phyloP scores from a whole-genome alignment of 1,140 invertebrate genomes.

The Saxidomus purpurata region DNA sequence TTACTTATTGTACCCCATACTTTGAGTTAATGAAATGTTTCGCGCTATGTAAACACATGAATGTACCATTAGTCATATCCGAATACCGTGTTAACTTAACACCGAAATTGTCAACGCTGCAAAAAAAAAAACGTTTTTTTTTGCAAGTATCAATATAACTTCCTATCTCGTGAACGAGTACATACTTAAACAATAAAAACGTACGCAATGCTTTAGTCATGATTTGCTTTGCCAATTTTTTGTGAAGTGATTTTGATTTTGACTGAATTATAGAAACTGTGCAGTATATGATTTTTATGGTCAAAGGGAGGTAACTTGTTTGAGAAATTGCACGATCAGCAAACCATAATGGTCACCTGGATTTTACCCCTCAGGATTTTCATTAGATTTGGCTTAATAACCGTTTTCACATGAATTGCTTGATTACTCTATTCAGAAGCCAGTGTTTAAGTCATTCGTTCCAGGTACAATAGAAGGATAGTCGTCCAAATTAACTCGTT shows the following conservation, averaged over 20 bases:
- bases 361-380: slow-evolving; percentile 11
- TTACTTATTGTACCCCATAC: slow-evolving; percentile 53
- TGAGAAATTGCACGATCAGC: neutral
- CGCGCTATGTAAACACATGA: slow-evolving; percentile 41
- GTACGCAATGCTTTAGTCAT: neutral
- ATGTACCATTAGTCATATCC: slow-evolving; percentile 48
- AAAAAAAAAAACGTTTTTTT: slow-evolving; percentile 27
- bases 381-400: slow-evolving; percentile 45
- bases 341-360: neutral
- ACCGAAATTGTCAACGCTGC: slow-evolving; percentile 32
- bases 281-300: no score
- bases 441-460: slow-evolving; percentile 9
- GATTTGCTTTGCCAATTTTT: neutral
- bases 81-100: neutral
- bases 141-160: neutral
- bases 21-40: slow-evolving; percentile 43
- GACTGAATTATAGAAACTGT: no score
- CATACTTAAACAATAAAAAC: neutral
- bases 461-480: slow-evolving; percentile 7
- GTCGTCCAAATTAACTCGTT: slow-evolving; percentile 44
- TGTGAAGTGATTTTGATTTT: no score
- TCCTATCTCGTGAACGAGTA: neutral
- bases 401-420: slow-evolving; percentile 31
- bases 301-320: slow-evolving; percentile 26
- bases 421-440: slow-evolving; percentile 33